These are phyloP conservation scores for Trissoscelio sp. DNA, from an alignment of 2,888 invertebrate species.

Conservation along the genomic window DNA sequence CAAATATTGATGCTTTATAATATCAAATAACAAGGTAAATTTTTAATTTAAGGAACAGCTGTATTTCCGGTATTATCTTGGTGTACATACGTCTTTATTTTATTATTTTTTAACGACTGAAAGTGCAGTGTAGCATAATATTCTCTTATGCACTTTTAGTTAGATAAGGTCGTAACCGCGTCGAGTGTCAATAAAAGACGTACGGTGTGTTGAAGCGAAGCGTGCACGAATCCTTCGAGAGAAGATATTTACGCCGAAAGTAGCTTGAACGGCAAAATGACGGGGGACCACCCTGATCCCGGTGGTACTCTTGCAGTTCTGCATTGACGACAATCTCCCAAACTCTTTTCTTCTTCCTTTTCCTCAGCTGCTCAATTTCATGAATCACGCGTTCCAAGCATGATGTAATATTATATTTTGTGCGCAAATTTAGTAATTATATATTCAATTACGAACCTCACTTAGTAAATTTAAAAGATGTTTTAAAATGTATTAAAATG, in stretches of 20 bases:
- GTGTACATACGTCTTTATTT: neutral
- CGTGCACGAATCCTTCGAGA: slow-evolving; percentile 76
- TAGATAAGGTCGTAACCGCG: slow-evolving; percentile 73
- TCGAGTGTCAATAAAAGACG: slow-evolving; percentile 73
- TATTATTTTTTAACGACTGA: slow-evolving; percentile 18
- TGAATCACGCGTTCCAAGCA: slow-evolving; percentile 25
- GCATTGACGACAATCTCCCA: slow-evolving; percentile 35
- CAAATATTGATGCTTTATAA: too few relatives aligned
- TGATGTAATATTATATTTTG: slow-evolving; percentile 37
- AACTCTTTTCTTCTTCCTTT: slow-evolving; percentile 30
- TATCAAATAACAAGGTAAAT: too few relatives aligned
- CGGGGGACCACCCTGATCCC: slow-evolving; percentile 80
- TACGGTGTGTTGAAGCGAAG: slow-evolving; percentile 64
- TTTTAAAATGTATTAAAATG: too few relatives aligned
- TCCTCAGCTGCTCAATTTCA: slow-evolving; percentile 38
- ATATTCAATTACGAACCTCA: neutral
- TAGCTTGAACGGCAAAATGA: slow-evolving; percentile 80
- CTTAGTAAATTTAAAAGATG: too few relatives aligned
- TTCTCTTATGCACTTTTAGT: slow-evolving; percentile 27
- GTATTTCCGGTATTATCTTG: too few relatives aligned
- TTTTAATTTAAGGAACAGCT: too few relatives aligned
- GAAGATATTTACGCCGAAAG: slow-evolving; percentile 81
- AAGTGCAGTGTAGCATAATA: slow-evolving; percentile 15
- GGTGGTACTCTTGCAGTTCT: slow-evolving; percentile 69
- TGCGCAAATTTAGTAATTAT: neutral